A percentile compares a stretch with the other conserved stretches of the same genome.
These are phyloP conservation scores for Magallana nippona DNA, from an alignment of 2,888 invertebrate genomes.

Conservation along the genomic window DNA sequence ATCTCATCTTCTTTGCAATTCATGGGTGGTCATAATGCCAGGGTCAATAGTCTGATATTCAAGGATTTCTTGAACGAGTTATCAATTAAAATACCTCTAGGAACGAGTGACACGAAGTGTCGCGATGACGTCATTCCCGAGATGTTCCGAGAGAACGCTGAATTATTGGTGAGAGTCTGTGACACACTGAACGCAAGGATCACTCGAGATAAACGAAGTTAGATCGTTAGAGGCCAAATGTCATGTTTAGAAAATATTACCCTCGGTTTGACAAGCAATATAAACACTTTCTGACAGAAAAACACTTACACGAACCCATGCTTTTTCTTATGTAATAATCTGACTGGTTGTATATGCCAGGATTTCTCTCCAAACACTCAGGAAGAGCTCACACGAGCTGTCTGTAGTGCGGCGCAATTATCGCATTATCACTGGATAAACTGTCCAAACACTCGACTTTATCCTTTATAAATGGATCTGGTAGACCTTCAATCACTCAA, in stretches of 20 bases:
- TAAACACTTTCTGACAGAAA: background rate
- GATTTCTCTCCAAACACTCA: background rate
- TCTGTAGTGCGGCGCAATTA: background rate
- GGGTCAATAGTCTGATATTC: background rate
- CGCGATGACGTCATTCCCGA: conserved; percentile 7
- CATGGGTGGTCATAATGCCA: conserved; percentile 21
- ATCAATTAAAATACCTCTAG: background rate
- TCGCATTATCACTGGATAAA: conserved; percentile 32
- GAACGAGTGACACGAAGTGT: conserved; percentile 25
- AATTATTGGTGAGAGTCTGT: background rate
- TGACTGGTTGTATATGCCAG: background rate
- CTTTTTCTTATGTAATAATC: conserved; percentile 26
- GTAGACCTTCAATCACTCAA: background rate
- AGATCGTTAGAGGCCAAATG: conserved; percentile 17
- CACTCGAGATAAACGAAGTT: conserved; percentile 30
- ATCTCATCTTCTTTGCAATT: background rate
- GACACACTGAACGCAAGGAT: background rate
- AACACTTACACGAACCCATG: conserved; percentile 25
- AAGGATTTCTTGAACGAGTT: background rate
- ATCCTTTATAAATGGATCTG: conserved; percentile 2
- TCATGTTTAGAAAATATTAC: conserved; percentile 27
- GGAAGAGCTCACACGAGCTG: background rate
- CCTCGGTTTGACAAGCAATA: conserved; percentile 25
- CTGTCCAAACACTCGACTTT: conserved; percentile 26
- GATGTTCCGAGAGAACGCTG: background rate